Conservation (phyloP, 2,797 vertebrate genomes). For the Capromys pilorides region DNA sequence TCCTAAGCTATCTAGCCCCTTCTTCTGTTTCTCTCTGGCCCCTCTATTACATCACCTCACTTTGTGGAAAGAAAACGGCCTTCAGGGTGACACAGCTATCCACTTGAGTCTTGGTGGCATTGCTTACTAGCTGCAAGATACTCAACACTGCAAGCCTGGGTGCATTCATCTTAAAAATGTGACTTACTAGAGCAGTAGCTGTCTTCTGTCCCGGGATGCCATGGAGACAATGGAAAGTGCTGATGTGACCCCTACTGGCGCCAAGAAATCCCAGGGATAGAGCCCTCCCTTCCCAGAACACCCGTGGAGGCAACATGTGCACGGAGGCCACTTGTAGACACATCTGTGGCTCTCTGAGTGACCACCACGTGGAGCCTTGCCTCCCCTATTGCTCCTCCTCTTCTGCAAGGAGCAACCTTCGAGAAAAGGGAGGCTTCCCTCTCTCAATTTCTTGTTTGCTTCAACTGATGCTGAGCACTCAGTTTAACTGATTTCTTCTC, state of each 20-base stretch:
- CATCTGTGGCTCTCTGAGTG: background rate
- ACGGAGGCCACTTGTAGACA: background rate
- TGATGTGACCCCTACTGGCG: background rate
- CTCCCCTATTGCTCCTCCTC: accelerated
- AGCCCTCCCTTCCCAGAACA: background rate
- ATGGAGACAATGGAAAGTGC: background rate
- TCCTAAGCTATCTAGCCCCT: background rate
- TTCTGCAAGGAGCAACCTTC: background rate
- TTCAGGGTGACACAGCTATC: background rate
- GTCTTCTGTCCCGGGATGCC: background rate
- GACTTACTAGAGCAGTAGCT: background rate
- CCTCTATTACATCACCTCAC: background rate
- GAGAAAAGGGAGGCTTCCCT: background rate
- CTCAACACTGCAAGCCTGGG: background rate
- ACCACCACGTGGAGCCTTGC: background rate
- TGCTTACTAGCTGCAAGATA: background rate
- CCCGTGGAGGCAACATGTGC: background rate
- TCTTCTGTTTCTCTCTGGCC: background rate
- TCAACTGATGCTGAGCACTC: background rate
- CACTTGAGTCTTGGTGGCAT: background rate
- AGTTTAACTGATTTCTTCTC: background rate
- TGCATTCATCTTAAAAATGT: constrained; percentile 10
- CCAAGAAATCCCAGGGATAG: background rate
- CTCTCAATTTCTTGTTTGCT: background rate
- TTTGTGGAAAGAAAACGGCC: background rate